Percentiles rank a stretch among this genome's conserved stretches.
These are phyloP conservation scores for Caretta caretta DNA, from an alignment of 2,113 vertebrate species.

Conservation along the genomic window DNA sequence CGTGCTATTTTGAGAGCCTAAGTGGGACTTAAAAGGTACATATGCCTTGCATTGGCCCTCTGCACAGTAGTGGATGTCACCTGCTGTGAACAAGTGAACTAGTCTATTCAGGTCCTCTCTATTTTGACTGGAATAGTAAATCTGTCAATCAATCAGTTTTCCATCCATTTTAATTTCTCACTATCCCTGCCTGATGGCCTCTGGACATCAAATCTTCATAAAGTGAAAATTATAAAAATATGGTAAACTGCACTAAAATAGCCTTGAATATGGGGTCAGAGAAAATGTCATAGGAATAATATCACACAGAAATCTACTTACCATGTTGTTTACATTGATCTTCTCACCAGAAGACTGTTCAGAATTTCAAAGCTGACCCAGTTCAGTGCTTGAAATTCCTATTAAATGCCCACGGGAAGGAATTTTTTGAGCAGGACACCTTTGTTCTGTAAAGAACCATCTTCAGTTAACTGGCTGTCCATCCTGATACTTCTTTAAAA, in stretches of 20 bases:
- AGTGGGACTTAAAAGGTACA: neutral
- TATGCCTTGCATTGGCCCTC: neutral
- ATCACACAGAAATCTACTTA: neutral
- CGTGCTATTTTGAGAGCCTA: neutral
- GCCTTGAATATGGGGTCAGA: neutral
- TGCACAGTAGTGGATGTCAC: neutral
- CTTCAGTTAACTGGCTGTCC: conserved; percentile 4
- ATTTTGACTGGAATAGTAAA: neutral
- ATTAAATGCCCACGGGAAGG: neutral
- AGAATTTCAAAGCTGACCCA: conserved; percentile 45
- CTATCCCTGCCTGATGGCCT: neutral
- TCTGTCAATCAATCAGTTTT: neutral
- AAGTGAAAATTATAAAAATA: neutral
- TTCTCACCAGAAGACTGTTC: neutral
- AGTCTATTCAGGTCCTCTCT: neutral
- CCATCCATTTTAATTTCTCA: neutral
- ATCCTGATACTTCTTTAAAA: conserved; percentile 27
- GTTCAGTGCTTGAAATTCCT: conserved; percentile 44
- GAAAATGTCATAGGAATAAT: neutral
- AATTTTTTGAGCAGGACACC: conserved; percentile 17
- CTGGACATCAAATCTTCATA: neutral
- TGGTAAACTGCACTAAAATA: neutral
- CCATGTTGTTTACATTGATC: neutral
- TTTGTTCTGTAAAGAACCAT: conserved; percentile 5
- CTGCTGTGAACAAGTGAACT: neutral